Percentiles rank a stretch among this genome's conserved stretches.
Evolutionary conservation across 2,888 invertebrate genomes (phyloP).

Genomic region (Ochropleura plecta): DNA sequence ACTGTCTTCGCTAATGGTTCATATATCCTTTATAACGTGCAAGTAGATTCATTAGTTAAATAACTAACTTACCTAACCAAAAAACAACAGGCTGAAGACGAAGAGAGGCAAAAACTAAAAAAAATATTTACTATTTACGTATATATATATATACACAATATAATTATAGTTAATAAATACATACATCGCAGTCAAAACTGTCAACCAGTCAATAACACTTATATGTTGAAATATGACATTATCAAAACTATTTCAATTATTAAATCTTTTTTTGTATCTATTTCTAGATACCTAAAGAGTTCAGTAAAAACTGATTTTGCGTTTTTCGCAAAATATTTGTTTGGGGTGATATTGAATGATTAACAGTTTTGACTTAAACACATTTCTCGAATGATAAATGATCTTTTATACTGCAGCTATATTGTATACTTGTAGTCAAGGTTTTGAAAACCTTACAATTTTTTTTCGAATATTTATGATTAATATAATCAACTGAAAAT

Average conservation of each 20-base stretch:
- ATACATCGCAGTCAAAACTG: background rate
- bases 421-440: constrained; percentile 1
- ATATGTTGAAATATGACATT: background rate
- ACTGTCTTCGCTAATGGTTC: constrained; percentile 96
- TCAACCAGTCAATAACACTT: background rate
- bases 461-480: constrained; percentile 13
- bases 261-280: background rate
- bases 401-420: constrained; percentile 27
- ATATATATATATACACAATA: constrained; percentile 1
- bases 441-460: background rate
- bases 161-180: background rate
- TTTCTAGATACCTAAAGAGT: background rate
- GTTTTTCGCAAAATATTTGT: background rate
- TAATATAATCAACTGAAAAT: constrained; percentile 13
- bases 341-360: background rate
- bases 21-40: constrained; percentile 79
- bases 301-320: background rate
- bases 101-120: constrained; percentile 28
- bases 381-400: constrained; percentile 40
- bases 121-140: background rate
- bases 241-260: background rate
- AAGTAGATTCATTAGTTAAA: constrained; percentile 52
- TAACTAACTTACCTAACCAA: constrained; percentile 56
- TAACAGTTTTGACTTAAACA: background rate
- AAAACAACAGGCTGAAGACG: constrained; percentile 35